These are phyloP conservation scores for Callaeas wilsoni DNA, from an alignment of 2,113 vertebrate genomes.

Conservation along the genomic window DNA sequence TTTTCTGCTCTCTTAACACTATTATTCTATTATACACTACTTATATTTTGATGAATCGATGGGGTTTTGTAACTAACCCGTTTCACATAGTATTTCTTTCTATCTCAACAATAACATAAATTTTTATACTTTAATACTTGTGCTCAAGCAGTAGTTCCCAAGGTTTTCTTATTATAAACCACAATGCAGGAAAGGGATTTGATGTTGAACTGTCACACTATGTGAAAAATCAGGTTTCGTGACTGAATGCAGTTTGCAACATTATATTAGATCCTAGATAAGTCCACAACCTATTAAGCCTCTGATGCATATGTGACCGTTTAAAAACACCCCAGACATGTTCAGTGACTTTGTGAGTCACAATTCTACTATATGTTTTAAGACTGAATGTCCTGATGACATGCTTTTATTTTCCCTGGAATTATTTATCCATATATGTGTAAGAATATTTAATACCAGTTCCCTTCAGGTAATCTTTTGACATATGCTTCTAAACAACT, in stretches of 20 bases:
- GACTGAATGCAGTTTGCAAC: neutral
- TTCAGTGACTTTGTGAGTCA: neutral
- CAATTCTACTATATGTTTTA: neutral
- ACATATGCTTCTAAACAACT: neutral
- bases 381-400: neutral
- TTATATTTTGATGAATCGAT: neutral
- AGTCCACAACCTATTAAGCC: neutral
- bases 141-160: neutral
- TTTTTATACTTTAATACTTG: neutral
- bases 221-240: neutral
- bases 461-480: neutral
- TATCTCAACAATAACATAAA: neutral
- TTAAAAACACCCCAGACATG: neutral
- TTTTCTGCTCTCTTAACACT: neutral
- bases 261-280: neutral
- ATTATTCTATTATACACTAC: neutral
- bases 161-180: neutral
- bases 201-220: neutral
- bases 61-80: neutral
- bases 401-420: neutral
- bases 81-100: neutral
- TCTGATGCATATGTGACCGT: neutral
- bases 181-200: neutral
- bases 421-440: neutral
- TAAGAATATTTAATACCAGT: neutral